A percentile compares a stretch with the other conserved stretches of the same genome.
Conservation (phyloP, 2,113 vertebrate genomes). For the Thomomys bottae region DNA sequence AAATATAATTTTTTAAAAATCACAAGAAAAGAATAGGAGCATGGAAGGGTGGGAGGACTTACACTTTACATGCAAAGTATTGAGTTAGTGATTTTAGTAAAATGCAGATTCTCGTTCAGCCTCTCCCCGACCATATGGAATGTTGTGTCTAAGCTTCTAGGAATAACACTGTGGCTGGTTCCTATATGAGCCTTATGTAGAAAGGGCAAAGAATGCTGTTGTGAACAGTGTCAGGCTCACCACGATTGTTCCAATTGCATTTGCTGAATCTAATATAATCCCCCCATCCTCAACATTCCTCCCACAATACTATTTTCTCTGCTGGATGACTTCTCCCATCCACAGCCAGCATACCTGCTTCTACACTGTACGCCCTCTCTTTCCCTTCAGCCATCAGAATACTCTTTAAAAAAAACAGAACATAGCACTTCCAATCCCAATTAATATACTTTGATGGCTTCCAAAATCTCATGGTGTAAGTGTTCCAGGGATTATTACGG, state of each 20-base stretch:
- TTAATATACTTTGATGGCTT: neutral
- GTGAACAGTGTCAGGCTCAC: neutral
- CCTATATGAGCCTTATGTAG: neutral
- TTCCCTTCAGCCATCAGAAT: neutral
- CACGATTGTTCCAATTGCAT: neutral
- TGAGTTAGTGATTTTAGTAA: neutral
- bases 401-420: neutral
- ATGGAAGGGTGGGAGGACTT: neutral
- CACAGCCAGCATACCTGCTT: neutral
- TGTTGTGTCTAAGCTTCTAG: neutral
- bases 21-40: too few species aligned
- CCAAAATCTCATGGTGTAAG: neutral
- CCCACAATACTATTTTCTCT: neutral
- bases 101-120: neutral
- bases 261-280: neutral
- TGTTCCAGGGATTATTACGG: neutral
- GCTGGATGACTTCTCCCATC: neutral
- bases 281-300: neutral
- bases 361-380: neutral
- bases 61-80: neutral
- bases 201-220: neutral
- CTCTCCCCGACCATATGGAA: neutral
- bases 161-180: neutral
- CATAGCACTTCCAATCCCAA: neutral
- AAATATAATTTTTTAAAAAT: too few species aligned